Evolutionary conservation across 2,888 invertebrate species (phyloP), one percentile per base, ranked within the genome.

Genomic region (Sturmia bella): DNA sequence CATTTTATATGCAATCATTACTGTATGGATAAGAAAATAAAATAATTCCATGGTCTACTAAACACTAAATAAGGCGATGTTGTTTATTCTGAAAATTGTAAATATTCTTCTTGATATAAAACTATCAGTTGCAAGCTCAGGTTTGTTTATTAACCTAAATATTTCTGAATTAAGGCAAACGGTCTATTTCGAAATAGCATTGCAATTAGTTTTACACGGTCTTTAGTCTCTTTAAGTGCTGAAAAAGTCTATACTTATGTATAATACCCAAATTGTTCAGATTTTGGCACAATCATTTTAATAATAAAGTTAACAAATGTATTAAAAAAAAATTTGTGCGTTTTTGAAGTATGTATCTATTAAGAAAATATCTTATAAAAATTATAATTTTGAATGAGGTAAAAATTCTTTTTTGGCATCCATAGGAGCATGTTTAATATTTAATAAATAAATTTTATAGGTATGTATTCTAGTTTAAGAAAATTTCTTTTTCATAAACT

Each of bases 1-100:
- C 9, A 7, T 7, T 32, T 1, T 32, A 9, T 32, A 27, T 4
- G 27, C 6, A 6, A 9, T 3, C 3, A 79, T 77, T 81, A 64
- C 64, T 37, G 45, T 37, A 56, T 37, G 57, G 74, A 74, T 82
- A 74, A 66, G 32, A 24, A 17, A 37, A 41, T 7, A 15, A 73
- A 13, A 19, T 39, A 61, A 45, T 63, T 68, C 75, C 74, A 82
- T 63, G 82, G 78, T 82, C 74, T 78, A 78, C 52, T 78, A 70
- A n/a, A 32, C 9, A 57, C 69, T 45, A 17, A 63, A 59, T 50
- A 56, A 69, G 52, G 3, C 17, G 7, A 3, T 24, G 39, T 52
- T 19, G 11, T n/a, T 56, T 54, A 7, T 61, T 41, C 12, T 24
- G 56, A 15, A 17, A 21, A 1, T 12, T 27, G 7, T 43, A 1